These are phyloP conservation scores for Odontesthes bonariensis DNA, from an alignment of 2,113 vertebrate genomes.

Conservation along the genomic window DNA sequence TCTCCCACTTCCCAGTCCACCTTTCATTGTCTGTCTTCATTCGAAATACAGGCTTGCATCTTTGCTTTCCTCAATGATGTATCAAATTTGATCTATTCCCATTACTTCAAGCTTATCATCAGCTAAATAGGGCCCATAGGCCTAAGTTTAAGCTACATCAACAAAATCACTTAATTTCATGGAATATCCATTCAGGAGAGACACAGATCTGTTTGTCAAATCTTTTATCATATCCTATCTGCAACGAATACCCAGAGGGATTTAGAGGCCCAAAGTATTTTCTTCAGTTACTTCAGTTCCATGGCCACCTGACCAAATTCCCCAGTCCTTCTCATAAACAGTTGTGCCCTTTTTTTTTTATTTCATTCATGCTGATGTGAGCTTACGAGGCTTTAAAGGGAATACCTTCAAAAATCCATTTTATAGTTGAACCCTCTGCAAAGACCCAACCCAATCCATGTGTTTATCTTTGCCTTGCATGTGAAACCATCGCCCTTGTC, in stretches of 20 bases:
- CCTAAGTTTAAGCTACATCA: neutral
- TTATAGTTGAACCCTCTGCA: neutral
- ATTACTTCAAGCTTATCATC: conserved; percentile 45
- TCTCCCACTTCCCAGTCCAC: neutral
- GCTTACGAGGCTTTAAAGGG: conserved; percentile 21
- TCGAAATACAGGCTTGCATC: conserved; percentile 26
- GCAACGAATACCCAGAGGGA: neutral
- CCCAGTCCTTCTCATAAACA: neutral
- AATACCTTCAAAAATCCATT: neutral
- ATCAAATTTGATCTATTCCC: conserved; percentile 48
- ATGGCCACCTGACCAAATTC: conserved; percentile 4
- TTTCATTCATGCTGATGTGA: conserved; percentile 16
- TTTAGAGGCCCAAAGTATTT: conserved; percentile 5
- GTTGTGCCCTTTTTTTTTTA: conserved; percentile 5
- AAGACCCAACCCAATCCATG: neutral
- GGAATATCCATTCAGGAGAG: conserved; percentile 12
- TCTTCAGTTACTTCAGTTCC: neutral
- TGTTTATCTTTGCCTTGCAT: conserved; percentile 14
- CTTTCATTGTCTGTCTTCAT: neutral
- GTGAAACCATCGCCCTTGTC: conserved; percentile 21
- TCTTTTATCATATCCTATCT: conserved; percentile 24
- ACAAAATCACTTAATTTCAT: conserved; percentile 17
- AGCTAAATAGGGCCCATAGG: conserved; percentile 34
- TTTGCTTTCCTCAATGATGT: conserved; percentile 53
- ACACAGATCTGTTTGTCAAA: neutral